Evolutionary conservation across 1,140 invertebrate species (phyloP).

Genomic region (Listronotus bonariensis): DNA sequence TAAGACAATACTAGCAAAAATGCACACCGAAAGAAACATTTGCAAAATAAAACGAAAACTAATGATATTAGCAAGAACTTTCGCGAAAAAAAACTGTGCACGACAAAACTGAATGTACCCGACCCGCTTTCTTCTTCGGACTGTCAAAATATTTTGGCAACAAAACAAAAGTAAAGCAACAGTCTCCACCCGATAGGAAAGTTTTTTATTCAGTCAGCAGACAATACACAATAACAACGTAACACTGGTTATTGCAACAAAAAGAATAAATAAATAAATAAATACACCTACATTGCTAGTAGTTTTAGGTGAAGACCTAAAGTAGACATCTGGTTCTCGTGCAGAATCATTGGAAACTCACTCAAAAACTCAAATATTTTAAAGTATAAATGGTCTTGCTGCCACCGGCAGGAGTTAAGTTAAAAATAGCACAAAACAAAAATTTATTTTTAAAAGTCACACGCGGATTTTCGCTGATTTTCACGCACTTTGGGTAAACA

Average conservation of each 20-base stretch:
- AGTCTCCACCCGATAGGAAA: neutral
- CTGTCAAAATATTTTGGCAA: no score
- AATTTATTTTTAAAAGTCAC: constrained; percentile 3
- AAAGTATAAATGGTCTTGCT: constrained; percentile 1
- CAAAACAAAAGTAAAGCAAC: no score
- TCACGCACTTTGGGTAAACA: constrained; percentile 3
- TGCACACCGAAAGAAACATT: constrained; percentile 14
- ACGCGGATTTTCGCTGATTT: neutral
- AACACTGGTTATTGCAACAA: neutral
- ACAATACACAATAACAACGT: neutral
- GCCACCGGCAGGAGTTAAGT: neutral
- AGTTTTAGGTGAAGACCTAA: constrained; percentile 32
- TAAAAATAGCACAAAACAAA: neutral
- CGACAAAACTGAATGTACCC: neutral
- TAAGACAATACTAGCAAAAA: constrained; percentile 8
- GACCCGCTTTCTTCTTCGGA: neutral
- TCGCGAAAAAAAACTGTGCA: neutral
- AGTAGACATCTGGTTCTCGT: constrained; percentile 29
- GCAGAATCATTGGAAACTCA: constrained; percentile 19
- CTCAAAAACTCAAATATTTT: neutral
- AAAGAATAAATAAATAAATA: constrained; percentile 13
- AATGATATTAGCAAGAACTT: neutral
- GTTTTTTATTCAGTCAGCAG: neutral
- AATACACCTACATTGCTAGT: constrained; percentile 27
- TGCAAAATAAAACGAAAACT: neutral